Percentiles rank a stretch among this genome's conserved stretches.
Conservation (phyloP, 53 echinoderm and acorn worm species). For the Paracentrotus lividus region DNA sequence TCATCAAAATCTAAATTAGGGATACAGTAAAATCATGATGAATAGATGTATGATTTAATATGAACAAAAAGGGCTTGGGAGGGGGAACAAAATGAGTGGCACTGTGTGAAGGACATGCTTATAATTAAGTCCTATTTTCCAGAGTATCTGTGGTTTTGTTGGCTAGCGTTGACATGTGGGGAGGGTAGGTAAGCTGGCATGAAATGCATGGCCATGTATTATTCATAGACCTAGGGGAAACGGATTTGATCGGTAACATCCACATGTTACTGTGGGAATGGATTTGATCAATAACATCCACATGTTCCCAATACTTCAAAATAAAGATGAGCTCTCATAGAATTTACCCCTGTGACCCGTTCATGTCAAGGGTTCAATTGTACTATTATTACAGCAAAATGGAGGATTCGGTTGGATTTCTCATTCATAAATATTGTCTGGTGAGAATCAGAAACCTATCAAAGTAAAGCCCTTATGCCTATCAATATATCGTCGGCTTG, state of each 20-base stretch:
- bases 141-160: constrained; percentile 5
- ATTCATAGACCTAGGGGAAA: constrained; percentile 6
- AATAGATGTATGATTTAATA: background rate
- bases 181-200: constrained; percentile 1
- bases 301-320: constrained; percentile 1
- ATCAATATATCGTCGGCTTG: too few species aligned
- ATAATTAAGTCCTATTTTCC: constrained; percentile 25
- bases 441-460: too few species aligned
- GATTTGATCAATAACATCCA: background rate
- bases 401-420: background rate
- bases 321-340: constrained; percentile 1
- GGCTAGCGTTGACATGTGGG: background rate
- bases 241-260: background rate
- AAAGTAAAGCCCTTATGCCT: too few species aligned
- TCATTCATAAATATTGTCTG: background rate
- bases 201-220: background rate
- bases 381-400: constrained; percentile 29
- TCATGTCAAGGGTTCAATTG: constrained; percentile 29
- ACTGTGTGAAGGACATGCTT: constrained; percentile 7
- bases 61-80: background rate
- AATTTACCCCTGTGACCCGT: background rate
- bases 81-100: background rate
- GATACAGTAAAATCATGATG: background rate
- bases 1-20: background rate
- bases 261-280: constrained; percentile 21